Percentiles rank a stretch among this genome's conserved stretches.
These are phyloP conservation scores for Penaeus chinensis DNA, from an alignment of 1,140 invertebrate genomes.

Conservation along the genomic window DNA sequence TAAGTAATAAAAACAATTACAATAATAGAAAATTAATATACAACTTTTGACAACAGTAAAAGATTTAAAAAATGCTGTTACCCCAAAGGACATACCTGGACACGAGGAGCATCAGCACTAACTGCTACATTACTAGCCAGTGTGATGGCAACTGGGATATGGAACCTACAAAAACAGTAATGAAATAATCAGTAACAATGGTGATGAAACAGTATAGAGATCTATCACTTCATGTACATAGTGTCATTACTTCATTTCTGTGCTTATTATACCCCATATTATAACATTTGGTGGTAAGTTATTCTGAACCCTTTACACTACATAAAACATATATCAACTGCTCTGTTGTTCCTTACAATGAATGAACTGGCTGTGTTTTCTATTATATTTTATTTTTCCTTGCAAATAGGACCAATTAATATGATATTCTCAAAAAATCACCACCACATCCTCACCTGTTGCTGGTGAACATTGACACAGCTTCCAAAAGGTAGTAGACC, in stretches of 20 bases:
- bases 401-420: no score
- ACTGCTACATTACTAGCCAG: constrained; percentile 77
- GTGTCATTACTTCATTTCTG: no score
- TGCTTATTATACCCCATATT: no score
- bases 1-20: background rate
- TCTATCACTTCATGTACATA: no score
- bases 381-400: no score
- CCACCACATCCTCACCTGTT: constrained; percentile 70
- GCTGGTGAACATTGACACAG: constrained; percentile 77
- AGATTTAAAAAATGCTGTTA: background rate
- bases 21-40: background rate
- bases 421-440: no score
- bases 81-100: constrained; percentile 42
- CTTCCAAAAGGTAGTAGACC: constrained; percentile 82
- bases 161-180: constrained; percentile 68
- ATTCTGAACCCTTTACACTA: no score
- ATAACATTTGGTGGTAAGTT: no score
- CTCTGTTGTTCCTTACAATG: no score
- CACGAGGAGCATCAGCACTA: constrained; percentile 74
- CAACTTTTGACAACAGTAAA: background rate
- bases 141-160: constrained; percentile 81
- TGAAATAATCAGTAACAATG: background rate
- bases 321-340: no score
- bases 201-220: no score
- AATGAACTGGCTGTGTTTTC: no score